Evolutionary conservation across 2,113 vertebrate species (phyloP).

Genomic region (Podocnemis expansa): DNA sequence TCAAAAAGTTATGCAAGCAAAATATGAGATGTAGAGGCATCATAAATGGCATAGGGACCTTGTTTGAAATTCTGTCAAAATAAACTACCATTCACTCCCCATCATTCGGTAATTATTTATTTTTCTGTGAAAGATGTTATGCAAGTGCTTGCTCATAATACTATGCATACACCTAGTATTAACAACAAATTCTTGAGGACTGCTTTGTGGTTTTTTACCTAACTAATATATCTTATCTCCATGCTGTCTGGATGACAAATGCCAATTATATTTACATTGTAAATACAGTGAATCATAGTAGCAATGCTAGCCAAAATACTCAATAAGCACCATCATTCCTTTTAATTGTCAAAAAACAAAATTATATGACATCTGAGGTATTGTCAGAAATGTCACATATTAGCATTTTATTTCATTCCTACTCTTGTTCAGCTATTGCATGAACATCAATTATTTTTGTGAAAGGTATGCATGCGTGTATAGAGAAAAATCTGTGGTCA

Average conservation of each 20-base stretch:
- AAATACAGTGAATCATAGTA: background rate
- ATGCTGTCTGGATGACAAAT: background rate
- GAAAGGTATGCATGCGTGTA: background rate
- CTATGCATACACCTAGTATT: background rate
- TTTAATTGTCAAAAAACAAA: rapidly evolving
- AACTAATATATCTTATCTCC: background rate
- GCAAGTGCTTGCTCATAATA: background rate
- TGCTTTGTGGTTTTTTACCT: background rate
- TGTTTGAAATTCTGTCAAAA: background rate
- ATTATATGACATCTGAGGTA: background rate
- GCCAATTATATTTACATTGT: background rate
- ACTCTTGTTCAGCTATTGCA: too few relatives aligned
- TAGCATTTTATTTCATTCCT: background rate
- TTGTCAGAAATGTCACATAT: background rate
- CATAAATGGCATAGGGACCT: background rate
- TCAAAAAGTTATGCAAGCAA: background rate
- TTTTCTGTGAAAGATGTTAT: background rate
- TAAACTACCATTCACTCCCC: background rate
- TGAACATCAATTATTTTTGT: background rate
- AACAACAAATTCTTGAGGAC: background rate
- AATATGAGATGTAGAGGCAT: background rate
- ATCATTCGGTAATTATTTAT: background rate
- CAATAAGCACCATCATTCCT: background rate
- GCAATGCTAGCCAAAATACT: background rate
- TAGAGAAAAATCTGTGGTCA: background rate